phyloP scores from a whole-genome alignment of 2,113 vertebrate species.

The Hemichromis elongatus region DNA sequence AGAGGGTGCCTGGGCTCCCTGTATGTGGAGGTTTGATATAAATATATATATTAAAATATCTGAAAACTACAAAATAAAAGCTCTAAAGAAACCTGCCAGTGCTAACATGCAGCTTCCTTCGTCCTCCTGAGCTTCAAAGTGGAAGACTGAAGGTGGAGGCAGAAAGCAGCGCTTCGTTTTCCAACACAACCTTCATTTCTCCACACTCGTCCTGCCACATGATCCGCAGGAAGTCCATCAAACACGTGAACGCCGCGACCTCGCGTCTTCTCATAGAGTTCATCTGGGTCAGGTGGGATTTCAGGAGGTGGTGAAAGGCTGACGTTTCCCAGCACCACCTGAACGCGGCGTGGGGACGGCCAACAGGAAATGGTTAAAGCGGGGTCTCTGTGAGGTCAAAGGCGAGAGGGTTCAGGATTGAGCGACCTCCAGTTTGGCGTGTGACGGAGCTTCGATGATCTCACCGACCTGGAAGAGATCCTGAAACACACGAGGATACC shows the following conservation, averaged over 20 bases:
- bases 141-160: background rate
- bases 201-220: background rate
- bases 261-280: background rate
- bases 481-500: slow-evolving; percentile 76
- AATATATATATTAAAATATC: background rate
- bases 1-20: background rate
- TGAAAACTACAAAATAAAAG: background rate
- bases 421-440: slow-evolving; percentile 73
- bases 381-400: background rate
- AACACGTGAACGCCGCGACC: background rate
- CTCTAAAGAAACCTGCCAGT: background rate
- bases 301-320: background rate
- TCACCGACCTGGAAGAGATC: slow-evolving; percentile 89
- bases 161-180: background rate
- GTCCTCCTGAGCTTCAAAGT: background rate
- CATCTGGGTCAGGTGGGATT: background rate
- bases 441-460: slow-evolving; percentile 74
- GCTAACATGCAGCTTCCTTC: background rate
- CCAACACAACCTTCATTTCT: background rate
- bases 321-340: background rate
- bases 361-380: background rate
- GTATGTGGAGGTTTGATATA: background rate
- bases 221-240: background rate
- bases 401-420: slow-evolving; percentile 74
- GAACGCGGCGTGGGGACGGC: background rate